Base-by-base conservation (phyloP, 2,113 vertebrate genomes). In the Melanotaenia duboulayi region DNA sequence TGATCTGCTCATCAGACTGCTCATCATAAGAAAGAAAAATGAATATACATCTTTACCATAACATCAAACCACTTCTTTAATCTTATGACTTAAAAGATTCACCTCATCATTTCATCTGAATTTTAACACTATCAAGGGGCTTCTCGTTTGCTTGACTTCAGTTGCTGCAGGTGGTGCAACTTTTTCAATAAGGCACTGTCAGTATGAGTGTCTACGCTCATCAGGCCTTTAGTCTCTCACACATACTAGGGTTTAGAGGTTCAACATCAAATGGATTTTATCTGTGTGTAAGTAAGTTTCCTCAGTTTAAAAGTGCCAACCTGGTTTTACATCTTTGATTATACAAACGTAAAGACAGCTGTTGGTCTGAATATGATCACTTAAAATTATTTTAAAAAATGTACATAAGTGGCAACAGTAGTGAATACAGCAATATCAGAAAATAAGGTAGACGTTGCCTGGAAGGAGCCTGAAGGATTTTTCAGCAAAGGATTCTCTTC, bases 161-260 rank as follows among this genome's bases (percentile, higher is more conserved):
- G 76, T 37, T 80, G 83, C 88, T 64, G 84, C 65, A 72, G 72
- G 86, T 76, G 70, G 68, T 78, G 85, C 84, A 89, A 83, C 89
- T 81, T 80, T 76, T 75, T 35, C 58, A 64, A 85, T 94, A 94
- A 94, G 93, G 93, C 93, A 94, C 92, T 89, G 91, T 89, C 76
- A 91, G 82, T 82, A 90, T 80, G 68, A 85, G 87, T 86, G 85
- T 92, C 89, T 82, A 74, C 69, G 62, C 78, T 82, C 85, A 88
- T 84, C 78, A 78, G 76, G 83, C 84, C 77, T 85, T 73, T 79
- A 35, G 5, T 35, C 8, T 71, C 40, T 42, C 66, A 42, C 61
- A 39, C 69, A 55, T 80, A 55, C 69, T 61, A 32, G 51, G 60
- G 62, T 77, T 52, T 60, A 60, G 72, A 12, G 39, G 55, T 25